These are phyloP conservation scores for Lutjanus argentimaculatus DNA, from an alignment of 2,797 vertebrate species.

Conservation along the genomic window DNA sequence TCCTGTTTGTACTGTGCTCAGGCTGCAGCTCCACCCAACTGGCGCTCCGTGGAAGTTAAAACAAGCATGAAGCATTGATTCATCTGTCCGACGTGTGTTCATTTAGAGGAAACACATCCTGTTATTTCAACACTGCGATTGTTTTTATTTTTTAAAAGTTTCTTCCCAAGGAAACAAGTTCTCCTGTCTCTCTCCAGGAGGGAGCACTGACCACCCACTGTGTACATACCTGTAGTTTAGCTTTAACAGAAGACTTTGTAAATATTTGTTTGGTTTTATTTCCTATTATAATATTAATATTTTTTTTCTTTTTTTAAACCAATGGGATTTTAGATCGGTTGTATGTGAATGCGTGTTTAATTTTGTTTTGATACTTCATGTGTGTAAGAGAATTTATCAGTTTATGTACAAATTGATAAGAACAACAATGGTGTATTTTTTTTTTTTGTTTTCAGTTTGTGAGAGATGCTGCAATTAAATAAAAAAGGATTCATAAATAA, in stretches of 20 bases:
- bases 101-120: slow-evolving; percentile 20
- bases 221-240: slow-evolving; percentile 81
- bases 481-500: slow-evolving; percentile 72
- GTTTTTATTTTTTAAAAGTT: slow-evolving; percentile 40
- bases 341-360: slow-evolving; percentile 68
- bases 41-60: not conserved
- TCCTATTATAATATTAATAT: slow-evolving; percentile 75
- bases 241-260: slow-evolving; percentile 75
- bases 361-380: slow-evolving; percentile 76
- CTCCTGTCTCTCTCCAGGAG: slow-evolving; percentile 60
- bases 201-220: slow-evolving; percentile 57
- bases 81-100: not conserved
- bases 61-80: not conserved
- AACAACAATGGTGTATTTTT: slow-evolving; percentile 72
- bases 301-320: slow-evolving; percentile 75
- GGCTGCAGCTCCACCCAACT: not conserved
- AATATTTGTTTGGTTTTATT: slow-evolving; percentile 80
- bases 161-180: slow-evolving; percentile 68
- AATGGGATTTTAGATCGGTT: slow-evolving; percentile 78
- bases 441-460: slow-evolving; percentile 73
- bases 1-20: not conserved
- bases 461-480: slow-evolving; percentile 66
- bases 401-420: slow-evolving; percentile 68
- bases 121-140: slow-evolving; percentile 52
- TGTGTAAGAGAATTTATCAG: slow-evolving; percentile 65